These are phyloP conservation scores for Sitta europaea DNA, from an alignment of 2,113 vertebrate species.

Conservation along the genomic window DNA sequence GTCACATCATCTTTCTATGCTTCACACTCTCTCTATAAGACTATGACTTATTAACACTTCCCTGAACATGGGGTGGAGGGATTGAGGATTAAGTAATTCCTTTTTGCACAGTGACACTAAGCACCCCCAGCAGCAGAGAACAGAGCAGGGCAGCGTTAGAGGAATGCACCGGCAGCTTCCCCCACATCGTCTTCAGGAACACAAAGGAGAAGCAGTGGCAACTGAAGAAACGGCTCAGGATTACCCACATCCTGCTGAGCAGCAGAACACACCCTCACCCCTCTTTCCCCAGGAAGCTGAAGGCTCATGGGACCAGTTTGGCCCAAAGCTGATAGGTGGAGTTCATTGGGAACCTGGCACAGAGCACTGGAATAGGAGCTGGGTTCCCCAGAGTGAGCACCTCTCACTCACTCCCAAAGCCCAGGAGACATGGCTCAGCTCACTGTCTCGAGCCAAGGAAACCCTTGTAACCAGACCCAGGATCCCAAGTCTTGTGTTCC, in stretches of 20 bases:
- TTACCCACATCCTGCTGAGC: not conserved
- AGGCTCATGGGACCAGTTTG: rapidly evolving
- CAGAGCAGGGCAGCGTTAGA: not conserved
- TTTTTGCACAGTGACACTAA: not conserved
- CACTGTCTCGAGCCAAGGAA: not conserved
- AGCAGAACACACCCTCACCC: not conserved
- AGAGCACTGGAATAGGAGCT: rapidly evolving
- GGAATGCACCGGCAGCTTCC: not conserved
- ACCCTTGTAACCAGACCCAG: not conserved
- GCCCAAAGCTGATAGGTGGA: not conserved
- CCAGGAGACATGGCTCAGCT: not conserved
- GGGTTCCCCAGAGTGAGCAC: not conserved
- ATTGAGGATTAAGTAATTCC: not conserved
- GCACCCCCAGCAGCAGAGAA: not conserved
- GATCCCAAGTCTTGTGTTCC: not conserved
- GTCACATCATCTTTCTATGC: rapidly evolving
- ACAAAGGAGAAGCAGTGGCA: not conserved
- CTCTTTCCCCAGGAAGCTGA: not conserved
- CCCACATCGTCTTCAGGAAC: rapidly evolving
- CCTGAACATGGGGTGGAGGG: not conserved
- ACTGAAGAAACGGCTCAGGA: not conserved
- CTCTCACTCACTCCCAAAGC: not conserved
- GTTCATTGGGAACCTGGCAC: not conserved
- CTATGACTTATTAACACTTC: not conserved
- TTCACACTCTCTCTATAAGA: not conserved